Percentiles rank a stretch among this genome's conserved stretches.
Conservation (phyloP, 2,888 invertebrate genomes). For the Philopedon plagiatum region DNA sequence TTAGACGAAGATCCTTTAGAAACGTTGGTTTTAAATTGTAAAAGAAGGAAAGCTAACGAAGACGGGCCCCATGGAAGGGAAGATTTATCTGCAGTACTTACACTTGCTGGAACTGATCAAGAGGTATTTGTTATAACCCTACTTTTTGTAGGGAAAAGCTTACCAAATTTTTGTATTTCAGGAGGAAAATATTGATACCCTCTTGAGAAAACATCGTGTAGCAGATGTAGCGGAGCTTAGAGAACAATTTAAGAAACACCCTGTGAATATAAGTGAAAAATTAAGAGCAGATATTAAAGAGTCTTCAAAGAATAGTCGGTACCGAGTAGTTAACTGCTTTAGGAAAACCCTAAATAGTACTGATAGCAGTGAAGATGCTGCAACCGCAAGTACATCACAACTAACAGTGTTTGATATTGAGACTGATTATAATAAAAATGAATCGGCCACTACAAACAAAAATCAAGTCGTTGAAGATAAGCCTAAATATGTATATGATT, state of each 20-base stretch:
- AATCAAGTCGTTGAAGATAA: conserved; percentile 41
- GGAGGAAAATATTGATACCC: conserved; percentile 69
- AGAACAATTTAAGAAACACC: conserved; percentile 69
- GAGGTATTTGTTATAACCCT: conserved; percentile 45
- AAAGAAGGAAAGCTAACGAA: conserved; percentile 74
- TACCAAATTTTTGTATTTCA: conserved; percentile 54
- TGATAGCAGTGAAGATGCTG: conserved; percentile 53
- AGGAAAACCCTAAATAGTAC: conserved; percentile 63
- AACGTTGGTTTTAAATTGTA: conserved; percentile 80
- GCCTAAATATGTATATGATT: conserved; percentile 74
- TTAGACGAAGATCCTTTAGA: conserved; percentile 81
- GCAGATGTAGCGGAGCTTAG: conserved; percentile 65
- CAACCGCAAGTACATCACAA: conserved; percentile 57
- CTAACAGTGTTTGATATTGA: conserved; percentile 75
- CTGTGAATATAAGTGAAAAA: conserved; percentile 68
- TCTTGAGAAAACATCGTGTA: conserved; percentile 70
- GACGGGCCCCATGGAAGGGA: conserved; percentile 63
- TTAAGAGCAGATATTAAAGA: conserved; percentile 68
- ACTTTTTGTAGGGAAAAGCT: not conserved
- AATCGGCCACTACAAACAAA: conserved; percentile 48
- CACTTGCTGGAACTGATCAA: conserved; percentile 81
- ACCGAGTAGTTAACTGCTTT: conserved; percentile 74
- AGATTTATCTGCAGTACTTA: conserved; percentile 75
- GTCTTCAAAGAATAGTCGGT: conserved; percentile 71
- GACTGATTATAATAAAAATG: conserved; percentile 60